A percentile compares a stretch with the other conserved stretches of the same genome.
Conservation (phyloP, 2,888 invertebrate genomes). For the Isoperla grammatica region DNA sequence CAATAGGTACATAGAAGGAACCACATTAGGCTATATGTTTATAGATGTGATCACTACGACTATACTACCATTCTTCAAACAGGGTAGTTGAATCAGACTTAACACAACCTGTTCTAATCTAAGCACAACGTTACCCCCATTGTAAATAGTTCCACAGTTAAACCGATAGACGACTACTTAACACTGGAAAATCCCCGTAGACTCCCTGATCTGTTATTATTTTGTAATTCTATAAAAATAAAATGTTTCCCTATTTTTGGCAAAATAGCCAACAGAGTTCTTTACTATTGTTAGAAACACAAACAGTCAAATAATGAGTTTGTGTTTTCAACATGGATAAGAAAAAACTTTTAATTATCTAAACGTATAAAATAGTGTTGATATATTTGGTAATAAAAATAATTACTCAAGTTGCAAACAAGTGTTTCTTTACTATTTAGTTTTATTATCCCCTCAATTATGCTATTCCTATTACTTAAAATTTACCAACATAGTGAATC, state of each 20-base stretch:
- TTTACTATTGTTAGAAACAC: constrained; percentile 11
- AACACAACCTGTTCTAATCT: background rate
- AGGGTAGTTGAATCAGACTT: constrained; percentile 9
- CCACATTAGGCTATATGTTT: background rate
- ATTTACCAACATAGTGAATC: too few relatives aligned
- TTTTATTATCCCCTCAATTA: too few relatives aligned
- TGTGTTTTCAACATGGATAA: constrained; percentile 2
- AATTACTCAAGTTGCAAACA: constrained; percentile 15
- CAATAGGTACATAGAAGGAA: background rate
- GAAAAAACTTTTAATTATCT: constrained; percentile 11
- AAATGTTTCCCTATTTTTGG: constrained; percentile 17
- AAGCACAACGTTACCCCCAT: constrained; percentile 11
- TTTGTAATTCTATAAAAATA: constrained; percentile 10
- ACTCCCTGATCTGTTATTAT: background rate
- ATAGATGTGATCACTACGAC: background rate
- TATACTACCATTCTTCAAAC: background rate
- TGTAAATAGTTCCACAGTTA: constrained; percentile 15
- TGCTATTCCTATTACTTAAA: too few relatives aligned
- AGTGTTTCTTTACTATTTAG: too few relatives aligned
- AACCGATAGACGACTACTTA: too few relatives aligned
- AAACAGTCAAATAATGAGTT: constrained; percentile 1
- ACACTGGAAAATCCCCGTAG: too few relatives aligned
- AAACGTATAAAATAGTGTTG: constrained; percentile 21
- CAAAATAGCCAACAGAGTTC: constrained; percentile 9
- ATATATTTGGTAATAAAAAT: constrained; percentile 24